A percentile compares a stretch with the other conserved stretches of the same genome.
Conservation (phyloP, 2,888 invertebrate genomes). For the Dolichomitus sp. region DNA sequence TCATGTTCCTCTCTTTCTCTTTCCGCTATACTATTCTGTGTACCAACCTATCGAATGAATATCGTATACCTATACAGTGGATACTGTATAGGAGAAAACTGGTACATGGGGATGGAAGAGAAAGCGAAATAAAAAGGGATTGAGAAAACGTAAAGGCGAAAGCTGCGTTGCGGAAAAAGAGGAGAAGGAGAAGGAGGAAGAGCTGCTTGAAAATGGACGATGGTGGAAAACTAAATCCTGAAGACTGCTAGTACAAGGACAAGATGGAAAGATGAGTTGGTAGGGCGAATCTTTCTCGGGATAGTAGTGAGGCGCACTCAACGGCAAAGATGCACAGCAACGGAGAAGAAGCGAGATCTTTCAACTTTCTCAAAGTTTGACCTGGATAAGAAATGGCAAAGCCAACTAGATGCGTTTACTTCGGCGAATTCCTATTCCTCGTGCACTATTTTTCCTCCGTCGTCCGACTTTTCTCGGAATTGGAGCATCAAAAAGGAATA, state of each 20-base stretch:
- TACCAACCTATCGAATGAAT: neutral
- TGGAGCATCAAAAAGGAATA: constrained; percentile 6
- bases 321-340: constrained; percentile 9
- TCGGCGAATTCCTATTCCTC: neutral
- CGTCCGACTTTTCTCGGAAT: constrained; percentile 13
- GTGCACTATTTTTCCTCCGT: neutral
- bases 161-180: constrained; percentile 18
- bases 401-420: neutral
- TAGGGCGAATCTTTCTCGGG: constrained; percentile 29
- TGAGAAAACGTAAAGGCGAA: neutral
- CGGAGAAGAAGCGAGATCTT: constrained; percentile 37
- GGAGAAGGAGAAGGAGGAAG: neutral
- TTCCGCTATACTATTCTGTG: neutral
- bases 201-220: constrained; percentile 24
- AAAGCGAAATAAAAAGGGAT: constrained; percentile 38
- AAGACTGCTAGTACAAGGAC: constrained; percentile 25
- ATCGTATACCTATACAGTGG: neutral
- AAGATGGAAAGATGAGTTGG: neutral
- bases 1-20: constrained; percentile 1
- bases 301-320: constrained; percentile 8
- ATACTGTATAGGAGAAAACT: constrained; percentile 11
- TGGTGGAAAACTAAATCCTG: constrained; percentile 19
- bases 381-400: constrained; percentile 11
- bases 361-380: constrained; percentile 49
- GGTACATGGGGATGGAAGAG: constrained; percentile 23